Base-by-base conservation (phyloP, 2,113 vertebrate species). In the Rhinopomastus cyanomelas region DNA sequence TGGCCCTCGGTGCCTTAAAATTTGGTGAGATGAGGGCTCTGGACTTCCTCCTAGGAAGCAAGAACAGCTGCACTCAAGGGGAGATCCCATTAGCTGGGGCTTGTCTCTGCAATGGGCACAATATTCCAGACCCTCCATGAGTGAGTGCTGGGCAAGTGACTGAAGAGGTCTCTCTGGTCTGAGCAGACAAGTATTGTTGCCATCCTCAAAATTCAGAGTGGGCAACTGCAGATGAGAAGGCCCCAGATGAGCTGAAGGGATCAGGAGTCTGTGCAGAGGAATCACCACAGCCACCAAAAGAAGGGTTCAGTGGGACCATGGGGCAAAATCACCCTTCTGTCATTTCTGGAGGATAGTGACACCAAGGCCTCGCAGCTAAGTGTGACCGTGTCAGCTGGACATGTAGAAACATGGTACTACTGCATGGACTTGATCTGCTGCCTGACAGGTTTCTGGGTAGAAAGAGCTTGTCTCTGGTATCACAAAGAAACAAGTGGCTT, bases 1-100 rank as follows among this genome's bases (percentile, higher is more conserved):
- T 29, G 69, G 17, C 48, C 13, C 19, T 48, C 20, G 1, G 25
- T 27, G 30, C 30, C 46, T 85, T 64, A 25, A 44, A 30, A 59
- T 23, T n/a, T 46, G 52, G 4, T 44, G 39, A 26, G 11, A n/a
- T 1, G 2, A 26, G 32, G 3, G 8, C 17, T 30, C 20, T n/a
- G 53, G 14, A 36, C 12, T 67, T 89, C 13, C 34, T n/a, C n/a
- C 20, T 14, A 39, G 52, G 23, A 66, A 27, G 12, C 9, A 60
- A 3, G 1, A 60, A 29, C 0, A 13, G 62, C 29, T 42, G 25
- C 11, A 2, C 19, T 9, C 19, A 2, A 0, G 9, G 1, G 14
- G 4, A 9, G 13, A 9, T 26, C 42, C 56, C 16, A 1, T 29
- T 10, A 81, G 30, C 15, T 0, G 1, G 61, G 34, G 46, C 18